phyloP scores from a whole-genome alignment of 2,888 invertebrate species.

The Drosophila yooni region DNA sequence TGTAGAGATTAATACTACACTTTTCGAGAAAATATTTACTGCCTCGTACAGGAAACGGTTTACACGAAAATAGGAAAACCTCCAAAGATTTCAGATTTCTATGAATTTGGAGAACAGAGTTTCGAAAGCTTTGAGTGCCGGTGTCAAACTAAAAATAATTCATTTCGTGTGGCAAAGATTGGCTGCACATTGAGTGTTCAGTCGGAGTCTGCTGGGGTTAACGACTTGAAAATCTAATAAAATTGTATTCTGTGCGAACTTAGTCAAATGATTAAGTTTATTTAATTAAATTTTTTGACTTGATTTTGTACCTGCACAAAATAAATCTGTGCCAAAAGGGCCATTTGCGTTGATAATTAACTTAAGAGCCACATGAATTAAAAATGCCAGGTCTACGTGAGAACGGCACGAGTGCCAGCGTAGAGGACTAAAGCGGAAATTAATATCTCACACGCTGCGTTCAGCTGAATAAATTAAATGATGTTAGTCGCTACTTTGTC shows the following conservation, averaged over 20 bases:
- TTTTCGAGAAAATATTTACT: background rate
- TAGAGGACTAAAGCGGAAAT: conserved; percentile 61
- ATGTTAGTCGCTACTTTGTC: conserved; percentile 65
- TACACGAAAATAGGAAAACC: conserved; percentile 40
- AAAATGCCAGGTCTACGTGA: conserved; percentile 36
- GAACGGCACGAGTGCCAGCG: conserved; percentile 18
- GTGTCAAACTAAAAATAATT: conserved; percentile 14
- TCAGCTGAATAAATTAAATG: conserved; percentile 67
- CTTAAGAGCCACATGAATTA: conserved; percentile 57
- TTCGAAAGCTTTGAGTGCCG: conserved; percentile 23
- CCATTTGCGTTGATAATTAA: conserved; percentile 63
- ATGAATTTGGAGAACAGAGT: conserved; percentile 11
- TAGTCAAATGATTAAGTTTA: background rate
- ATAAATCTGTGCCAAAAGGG: conserved; percentile 42
- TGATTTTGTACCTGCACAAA: conserved; percentile 9
- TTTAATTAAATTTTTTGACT: conserved; percentile 46
- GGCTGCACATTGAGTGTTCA: background rate
- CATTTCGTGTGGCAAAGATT: background rate
- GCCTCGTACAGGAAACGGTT: conserved; percentile 18
- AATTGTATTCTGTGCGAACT: background rate
- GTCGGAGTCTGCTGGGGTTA: conserved; percentile 7
- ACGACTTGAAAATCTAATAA: background rate
- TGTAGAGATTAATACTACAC: background rate
- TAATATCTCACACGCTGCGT: conserved; percentile 54
- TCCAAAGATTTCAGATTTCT: conserved; percentile 9